A percentile compares a stretch with the other conserved stretches of the same genome.
Evolutionary conservation across 2,888 invertebrate genomes (phyloP).

Genomic region (Nomada ruficornis): DNA sequence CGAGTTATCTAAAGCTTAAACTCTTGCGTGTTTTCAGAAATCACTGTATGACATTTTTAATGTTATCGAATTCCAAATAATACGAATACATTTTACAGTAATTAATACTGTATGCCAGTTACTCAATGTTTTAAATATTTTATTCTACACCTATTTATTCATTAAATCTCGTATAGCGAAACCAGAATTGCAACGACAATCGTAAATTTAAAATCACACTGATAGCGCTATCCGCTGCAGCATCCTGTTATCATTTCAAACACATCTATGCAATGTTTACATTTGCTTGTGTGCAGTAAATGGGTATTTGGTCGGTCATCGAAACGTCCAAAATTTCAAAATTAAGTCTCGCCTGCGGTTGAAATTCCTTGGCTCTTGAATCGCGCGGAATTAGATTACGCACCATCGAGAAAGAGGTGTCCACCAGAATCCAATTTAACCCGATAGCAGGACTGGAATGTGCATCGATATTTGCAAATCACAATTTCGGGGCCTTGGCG

Average conservation of each 20-base stretch:
- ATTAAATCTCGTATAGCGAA: too few relatives aligned
- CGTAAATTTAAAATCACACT: neutral
- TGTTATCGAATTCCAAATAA: too few relatives aligned
- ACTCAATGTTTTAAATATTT: too few relatives aligned
- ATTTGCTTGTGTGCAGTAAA: conserved; percentile 5
- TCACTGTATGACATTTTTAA: too few relatives aligned
- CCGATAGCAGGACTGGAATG: conserved; percentile 12
- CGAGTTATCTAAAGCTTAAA: too few relatives aligned
- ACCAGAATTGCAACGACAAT: neutral
- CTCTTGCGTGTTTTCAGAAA: too few relatives aligned
- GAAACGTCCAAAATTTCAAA: conserved; percentile 26
- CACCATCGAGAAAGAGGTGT: conserved; percentile 40
- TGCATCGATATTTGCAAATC: conserved; percentile 47
- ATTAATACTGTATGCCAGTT: too few relatives aligned
- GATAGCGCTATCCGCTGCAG: neutral
- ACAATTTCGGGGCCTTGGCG: conserved; percentile 34
- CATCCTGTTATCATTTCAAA: neutral
- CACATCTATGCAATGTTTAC: neutral
- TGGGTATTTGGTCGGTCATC: conserved; percentile 30
- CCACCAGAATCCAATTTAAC: conserved; percentile 48
- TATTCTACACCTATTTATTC: too few relatives aligned
- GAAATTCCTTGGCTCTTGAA: conserved; percentile 26
- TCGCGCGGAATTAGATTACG: conserved; percentile 49
- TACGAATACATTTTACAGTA: too few relatives aligned
- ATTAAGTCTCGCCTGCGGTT: conserved; percentile 17